Evolutionary conservation across 2,113 vertebrate species (phyloP).

Genomic region (Lophura nycthemera): DNA sequence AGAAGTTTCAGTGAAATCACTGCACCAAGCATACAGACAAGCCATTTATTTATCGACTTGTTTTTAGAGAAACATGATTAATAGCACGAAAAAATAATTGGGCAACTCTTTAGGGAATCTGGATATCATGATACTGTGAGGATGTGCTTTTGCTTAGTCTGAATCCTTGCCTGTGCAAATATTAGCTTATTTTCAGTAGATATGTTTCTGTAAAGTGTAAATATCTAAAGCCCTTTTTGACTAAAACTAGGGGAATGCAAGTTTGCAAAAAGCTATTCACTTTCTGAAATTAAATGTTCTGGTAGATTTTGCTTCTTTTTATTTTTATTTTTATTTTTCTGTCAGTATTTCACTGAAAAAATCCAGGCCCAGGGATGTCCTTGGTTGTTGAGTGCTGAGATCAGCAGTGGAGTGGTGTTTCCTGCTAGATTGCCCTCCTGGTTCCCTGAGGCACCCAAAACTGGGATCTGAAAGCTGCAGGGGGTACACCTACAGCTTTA

Average conservation of each 20-base stretch:
- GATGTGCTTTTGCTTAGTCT: background rate
- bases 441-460: background rate
- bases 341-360: background rate
- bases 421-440: background rate
- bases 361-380: background rate
- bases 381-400: background rate
- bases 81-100: background rate
- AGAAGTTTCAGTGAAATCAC: background rate
- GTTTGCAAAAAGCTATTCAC: background rate
- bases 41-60: background rate
- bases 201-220: background rate
- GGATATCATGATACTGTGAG: background rate
- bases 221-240: background rate
- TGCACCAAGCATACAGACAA: background rate
- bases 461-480: background rate
- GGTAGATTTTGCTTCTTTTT: background rate
- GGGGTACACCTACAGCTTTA: background rate
- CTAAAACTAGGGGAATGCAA: background rate
- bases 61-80: background rate
- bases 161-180: background rate
- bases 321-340: background rate
- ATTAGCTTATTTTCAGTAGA: background rate
- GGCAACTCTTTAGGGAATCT: background rate
- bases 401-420: background rate
- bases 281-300: background rate